phyloP scores from a whole-genome alignment of 2,888 invertebrate genomes.

The Epirrhoe tristata region DNA sequence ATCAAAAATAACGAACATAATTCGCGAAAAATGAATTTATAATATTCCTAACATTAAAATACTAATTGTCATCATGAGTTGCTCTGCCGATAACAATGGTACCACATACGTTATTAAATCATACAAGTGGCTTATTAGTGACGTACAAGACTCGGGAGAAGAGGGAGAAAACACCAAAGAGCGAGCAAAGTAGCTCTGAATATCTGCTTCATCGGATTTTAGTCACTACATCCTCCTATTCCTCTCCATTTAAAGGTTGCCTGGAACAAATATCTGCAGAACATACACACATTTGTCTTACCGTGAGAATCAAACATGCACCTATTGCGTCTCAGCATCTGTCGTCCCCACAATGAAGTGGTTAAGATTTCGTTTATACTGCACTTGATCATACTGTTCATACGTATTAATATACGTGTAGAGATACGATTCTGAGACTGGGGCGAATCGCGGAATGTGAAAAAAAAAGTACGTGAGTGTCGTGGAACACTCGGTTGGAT shows the following conservation, averaged over 20 bases:
- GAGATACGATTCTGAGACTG: neutral
- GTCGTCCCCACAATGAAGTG: no score
- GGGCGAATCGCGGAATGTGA: constrained; percentile 47
- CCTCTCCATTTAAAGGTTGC: no score
- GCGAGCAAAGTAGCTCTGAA: neutral
- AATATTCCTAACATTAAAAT: constrained; percentile 20
- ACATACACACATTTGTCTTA: no score
- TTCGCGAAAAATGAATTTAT: constrained; percentile 30
- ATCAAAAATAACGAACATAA: constrained; percentile 23
- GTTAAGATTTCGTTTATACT: neutral
- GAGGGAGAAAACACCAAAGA: constrained; percentile 28
- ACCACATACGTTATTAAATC: constrained; percentile 54
- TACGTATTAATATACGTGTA: neutral
- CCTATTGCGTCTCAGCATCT: no score
- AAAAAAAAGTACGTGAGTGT: constrained; percentile 69
- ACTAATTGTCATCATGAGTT: constrained; percentile 36
- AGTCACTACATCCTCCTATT: no score
- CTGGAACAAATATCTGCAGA: no score
- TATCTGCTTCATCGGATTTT: no score
- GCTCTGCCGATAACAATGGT: constrained; percentile 48
- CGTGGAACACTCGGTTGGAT: constrained; percentile 53
- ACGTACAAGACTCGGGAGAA: constrained; percentile 57
- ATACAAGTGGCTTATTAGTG: constrained; percentile 79
- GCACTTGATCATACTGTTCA: neutral
- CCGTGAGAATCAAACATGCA: no score